Conservation (phyloP, 2,113 vertebrate species). For the Cyrtonyx montezumae region DNA sequence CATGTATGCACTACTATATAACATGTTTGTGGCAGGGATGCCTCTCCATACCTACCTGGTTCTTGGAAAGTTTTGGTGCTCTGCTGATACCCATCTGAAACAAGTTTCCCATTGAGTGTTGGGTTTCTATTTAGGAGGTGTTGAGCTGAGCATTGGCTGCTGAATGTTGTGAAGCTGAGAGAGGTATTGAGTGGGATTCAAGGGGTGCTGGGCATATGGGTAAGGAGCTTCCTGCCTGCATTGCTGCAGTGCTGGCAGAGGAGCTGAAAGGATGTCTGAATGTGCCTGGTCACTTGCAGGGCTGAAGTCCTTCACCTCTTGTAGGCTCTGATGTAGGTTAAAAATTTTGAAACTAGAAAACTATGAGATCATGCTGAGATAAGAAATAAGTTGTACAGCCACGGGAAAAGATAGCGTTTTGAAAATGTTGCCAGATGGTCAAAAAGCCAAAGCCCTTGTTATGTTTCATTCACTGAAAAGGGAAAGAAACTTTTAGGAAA, state of each 20-base stretch:
- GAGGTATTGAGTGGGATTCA: background rate
- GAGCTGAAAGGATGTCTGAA: background rate
- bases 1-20: background rate
- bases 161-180: background rate
- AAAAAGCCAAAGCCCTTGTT: background rate
- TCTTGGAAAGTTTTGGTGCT: background rate
- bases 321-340: background rate
- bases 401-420: background rate
- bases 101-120: background rate
- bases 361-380: background rate
- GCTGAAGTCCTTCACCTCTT: background rate
- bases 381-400: background rate
- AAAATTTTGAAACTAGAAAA: background rate
- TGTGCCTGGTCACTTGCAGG: background rate
- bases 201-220: fast-evolving
- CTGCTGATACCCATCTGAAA: background rate
- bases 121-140: background rate
- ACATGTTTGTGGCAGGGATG: background rate
- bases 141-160: background rate
- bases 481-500: background rate
- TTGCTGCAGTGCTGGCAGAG: background rate
- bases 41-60: background rate
- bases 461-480: background rate
- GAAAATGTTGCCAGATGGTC: background rate
- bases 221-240: background rate